These are phyloP conservation scores for Platorchestia sp. DNA, from an alignment of 1,140 invertebrate genomes.

Conservation along the genomic window DNA sequence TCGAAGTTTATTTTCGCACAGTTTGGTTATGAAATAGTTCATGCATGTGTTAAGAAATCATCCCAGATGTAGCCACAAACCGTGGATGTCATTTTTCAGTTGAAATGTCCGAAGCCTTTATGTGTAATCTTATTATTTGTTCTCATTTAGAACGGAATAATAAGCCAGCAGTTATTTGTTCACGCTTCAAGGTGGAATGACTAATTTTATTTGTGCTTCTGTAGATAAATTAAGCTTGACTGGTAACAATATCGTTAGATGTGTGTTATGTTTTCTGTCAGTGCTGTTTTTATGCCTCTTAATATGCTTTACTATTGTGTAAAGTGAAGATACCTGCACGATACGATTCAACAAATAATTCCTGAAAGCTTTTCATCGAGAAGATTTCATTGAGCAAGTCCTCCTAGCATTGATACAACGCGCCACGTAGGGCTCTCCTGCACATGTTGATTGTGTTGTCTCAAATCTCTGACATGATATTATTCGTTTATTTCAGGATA, in stretches of 20 bases:
- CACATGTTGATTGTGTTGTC: neutral
- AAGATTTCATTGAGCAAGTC: no score
- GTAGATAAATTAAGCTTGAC: neutral
- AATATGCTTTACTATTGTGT: neutral
- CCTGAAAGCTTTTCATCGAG: no score
- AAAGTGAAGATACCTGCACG: neutral
- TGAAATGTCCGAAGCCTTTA: neutral
- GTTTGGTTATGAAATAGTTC: no score
- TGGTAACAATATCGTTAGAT: neutral
- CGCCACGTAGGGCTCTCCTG: neutral
- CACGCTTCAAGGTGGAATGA: neutral
- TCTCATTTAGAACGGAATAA: neutral
- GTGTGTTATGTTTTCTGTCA: neutral
- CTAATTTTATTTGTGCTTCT: neutral
- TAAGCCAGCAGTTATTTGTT: neutral
- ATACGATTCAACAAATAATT: neutral
- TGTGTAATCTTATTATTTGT: neutral
- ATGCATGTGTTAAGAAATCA: no score
- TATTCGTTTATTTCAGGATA: no score
- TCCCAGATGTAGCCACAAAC: neutral
- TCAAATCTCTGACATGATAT: neutral
- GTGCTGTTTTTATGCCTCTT: neutral
- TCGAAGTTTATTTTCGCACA: no score
- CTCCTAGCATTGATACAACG: neutral
- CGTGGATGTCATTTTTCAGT: neutral